Base-by-base conservation (phyloP, 2,797 vertebrate species). In the Botia almorhae region DNA sequence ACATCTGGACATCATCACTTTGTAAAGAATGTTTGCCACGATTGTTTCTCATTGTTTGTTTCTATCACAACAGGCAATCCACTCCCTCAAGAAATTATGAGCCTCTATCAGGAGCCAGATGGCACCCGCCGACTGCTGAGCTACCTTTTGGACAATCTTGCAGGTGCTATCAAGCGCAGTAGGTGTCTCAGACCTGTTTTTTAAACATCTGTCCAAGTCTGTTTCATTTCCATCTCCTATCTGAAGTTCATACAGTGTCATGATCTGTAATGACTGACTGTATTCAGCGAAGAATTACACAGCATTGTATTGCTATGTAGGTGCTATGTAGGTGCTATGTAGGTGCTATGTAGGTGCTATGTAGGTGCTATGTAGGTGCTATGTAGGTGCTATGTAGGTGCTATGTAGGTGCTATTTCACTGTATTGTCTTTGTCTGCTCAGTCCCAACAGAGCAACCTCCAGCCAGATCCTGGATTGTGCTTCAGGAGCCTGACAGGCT, bases 111-210 rank as follows among this genome's bases (percentile, higher is more conserved):
- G 94, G 97, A 98, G 94, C 97, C 96, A 82, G 97, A 98, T 83
- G 97, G 97, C 89, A 99, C 97, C 46, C 94, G 96, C 89, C 94
- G 96, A 94, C 95, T 99, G 92, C 95, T 99, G 90, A 98, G 94
- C 93, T 98, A 98, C 93, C 96, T 99, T 95, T 95, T 99, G 94
- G 97, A 98, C 96, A 97, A 98, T 96, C 97, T 99, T 93, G 95
- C 97, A 89, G 96, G 97, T 87, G 84, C 84, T 93, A 95, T 97
- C 91, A 98, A 98, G 94, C 95, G 95, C 96, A 96, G 97, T 99
- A 93, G 96, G 97, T 97, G 87, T 80, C 11, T 19, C 14, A 6
- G 4, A 10, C 19, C 6, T 16, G 33, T 33, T 33, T 33, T 3
- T 5, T 33, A 33, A 65, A 7, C 3, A 12, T 33, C 2, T 56